phyloP scores from a whole-genome alignment of 2,113 vertebrate genomes.

The Myodes glareolus region DNA sequence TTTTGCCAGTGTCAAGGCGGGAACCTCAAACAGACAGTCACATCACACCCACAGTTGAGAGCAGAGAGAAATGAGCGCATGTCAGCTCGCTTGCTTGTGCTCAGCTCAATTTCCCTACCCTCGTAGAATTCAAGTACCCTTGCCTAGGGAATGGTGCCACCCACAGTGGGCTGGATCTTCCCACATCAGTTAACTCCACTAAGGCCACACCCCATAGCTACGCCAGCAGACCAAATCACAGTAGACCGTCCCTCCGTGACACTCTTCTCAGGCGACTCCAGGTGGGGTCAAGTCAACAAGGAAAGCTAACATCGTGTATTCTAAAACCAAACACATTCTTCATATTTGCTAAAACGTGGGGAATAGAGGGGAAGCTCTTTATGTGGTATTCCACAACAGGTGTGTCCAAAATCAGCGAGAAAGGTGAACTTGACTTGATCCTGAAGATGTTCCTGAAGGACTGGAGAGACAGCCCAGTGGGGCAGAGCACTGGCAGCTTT shows the following conservation, averaged over 20 bases:
- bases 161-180: neutral
- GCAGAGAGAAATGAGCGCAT: neutral
- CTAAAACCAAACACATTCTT: constrained; percentile 50
- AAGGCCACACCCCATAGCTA: neutral
- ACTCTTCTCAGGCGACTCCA: neutral
- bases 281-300: neutral
- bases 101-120: neutral
- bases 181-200: no score
- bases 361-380: neutral
- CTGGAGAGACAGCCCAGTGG: neutral
- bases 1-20: neutral
- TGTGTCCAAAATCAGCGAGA: neutral
- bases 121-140: neutral
- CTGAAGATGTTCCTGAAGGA: neutral
- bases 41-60: no score
- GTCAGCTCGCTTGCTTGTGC: neutral
- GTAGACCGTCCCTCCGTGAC: neutral
- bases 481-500: neutral
- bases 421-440: neutral
- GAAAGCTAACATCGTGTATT: neutral
- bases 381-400: neutral
- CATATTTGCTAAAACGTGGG: neutral
- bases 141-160: neutral
- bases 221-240: neutral
- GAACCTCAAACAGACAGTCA: neutral